These are phyloP conservation scores for Mylabris phalerata DNA, from an alignment of 1,140 invertebrate species.

Conservation along the genomic window DNA sequence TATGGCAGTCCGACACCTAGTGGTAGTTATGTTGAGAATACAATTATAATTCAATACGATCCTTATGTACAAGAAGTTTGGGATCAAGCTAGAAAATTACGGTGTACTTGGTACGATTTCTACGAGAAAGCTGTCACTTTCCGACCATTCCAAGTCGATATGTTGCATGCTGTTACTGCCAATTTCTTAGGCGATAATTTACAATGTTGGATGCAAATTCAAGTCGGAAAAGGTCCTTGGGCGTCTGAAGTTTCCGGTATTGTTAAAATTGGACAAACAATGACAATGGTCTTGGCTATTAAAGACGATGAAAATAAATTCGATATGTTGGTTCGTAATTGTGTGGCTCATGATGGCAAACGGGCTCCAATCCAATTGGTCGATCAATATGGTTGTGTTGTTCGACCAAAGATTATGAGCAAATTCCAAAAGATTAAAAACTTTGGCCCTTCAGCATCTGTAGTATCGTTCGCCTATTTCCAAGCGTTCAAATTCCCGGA, in stretches of 20 bases:
- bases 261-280: constrained; percentile 91
- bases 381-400: constrained; percentile 86
- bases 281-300: constrained; percentile 93
- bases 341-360: constrained; percentile 90
- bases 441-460: constrained; percentile 87
- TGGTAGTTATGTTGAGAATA: constrained; percentile 90
- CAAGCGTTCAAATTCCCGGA: constrained; percentile 96
- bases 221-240: constrained; percentile 91
- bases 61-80: constrained; percentile 89
- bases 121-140: constrained; percentile 93
- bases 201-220: constrained; percentile 95
- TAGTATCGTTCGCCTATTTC: constrained; percentile 92
- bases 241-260: constrained; percentile 90
- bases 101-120: constrained; percentile 92
- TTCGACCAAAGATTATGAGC: constrained; percentile 88
- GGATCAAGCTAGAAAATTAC: constrained; percentile 75
- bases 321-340: constrained; percentile 90
- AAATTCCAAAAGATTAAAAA: constrained; percentile 95
- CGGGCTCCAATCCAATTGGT: constrained; percentile 87
- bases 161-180: constrained; percentile 87
- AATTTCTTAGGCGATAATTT: constrained; percentile 93
- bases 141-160: constrained; percentile 89
- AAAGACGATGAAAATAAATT: constrained; percentile 95
- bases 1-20: constrained; percentile 75
- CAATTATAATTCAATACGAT: constrained; percentile 92